These are phyloP conservation scores for Alligator mississippiensis DNA, from an alignment of 2,113 vertebrate species.

Conservation along the genomic window DNA sequence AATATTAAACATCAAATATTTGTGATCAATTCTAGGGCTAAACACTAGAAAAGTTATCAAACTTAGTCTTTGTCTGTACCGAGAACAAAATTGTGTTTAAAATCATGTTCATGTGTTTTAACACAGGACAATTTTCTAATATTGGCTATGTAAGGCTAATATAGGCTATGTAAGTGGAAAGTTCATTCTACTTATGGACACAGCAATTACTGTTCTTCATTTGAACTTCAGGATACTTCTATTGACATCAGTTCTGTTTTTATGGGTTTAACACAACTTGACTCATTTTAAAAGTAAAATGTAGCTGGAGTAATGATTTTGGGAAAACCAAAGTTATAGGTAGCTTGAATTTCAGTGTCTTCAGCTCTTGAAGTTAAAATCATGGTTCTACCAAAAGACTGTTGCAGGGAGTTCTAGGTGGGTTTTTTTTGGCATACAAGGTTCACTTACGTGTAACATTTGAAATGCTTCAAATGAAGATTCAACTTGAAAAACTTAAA, in stretches of 20 bases:
- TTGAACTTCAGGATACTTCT: neutral
- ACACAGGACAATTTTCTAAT: slow-evolving; percentile 41
- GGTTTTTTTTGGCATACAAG: no score
- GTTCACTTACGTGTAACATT: no score
- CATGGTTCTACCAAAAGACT: neutral
- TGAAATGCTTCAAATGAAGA: no score
- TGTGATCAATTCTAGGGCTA: neutral
- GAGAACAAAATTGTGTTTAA: slow-evolving; percentile 1
- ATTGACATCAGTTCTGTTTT: neutral
- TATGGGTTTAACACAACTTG: neutral
- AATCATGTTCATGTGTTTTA: neutral
- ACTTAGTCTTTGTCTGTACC: slow-evolving; percentile 36
- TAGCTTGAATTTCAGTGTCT: neutral
- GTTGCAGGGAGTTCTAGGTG: no score
- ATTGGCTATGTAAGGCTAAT: neutral
- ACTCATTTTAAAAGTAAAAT: neutral
- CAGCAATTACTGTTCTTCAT: neutral
- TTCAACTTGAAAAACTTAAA: no score
- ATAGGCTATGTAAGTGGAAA: rapidly evolving
- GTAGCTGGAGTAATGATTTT: neutral
- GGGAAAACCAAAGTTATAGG: neutral
- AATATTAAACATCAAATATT: neutral
- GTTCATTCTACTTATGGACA: neutral
- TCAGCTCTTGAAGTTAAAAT: neutral
- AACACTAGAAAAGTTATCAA: neutral